Base-by-base conservation (phyloP, 2,888 invertebrate genomes). In the Patella depressa region DNA sequence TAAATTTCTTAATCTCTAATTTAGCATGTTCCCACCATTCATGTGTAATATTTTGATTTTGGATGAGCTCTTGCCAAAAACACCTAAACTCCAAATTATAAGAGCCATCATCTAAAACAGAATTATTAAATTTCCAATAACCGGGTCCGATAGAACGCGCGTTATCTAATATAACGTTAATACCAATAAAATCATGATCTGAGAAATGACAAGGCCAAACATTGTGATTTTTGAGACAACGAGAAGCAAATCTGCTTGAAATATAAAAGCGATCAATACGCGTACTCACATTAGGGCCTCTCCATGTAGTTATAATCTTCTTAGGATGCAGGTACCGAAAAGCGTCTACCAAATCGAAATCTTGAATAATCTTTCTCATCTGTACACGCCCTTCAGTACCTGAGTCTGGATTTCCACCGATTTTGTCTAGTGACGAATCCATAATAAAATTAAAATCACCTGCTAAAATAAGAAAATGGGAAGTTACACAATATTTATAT, bases 141-240 rank as follows among this genome's bases (percentile, higher is more conserved):
- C 65, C 59, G 14, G 59, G 59, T n/a, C 59, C 59, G 17, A 14
- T 59, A 15, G 59, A 59, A 55, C 55, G 55, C 17, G 55, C 12
- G 55, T 55, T 55, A 17, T 55, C 17, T 17, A 55, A 55, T 55
- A 12, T 12, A 55, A 55, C 55, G 17, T 12, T 55, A 55, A 55
- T 55, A 55, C 55, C 55, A 17, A 55, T 55, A 55, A 55, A 55
- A 55, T 55, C 57, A 57, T 57, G 57, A n/a, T 57, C 57, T n/a
- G 57, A 57, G n/a, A 57, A 57, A 57, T 57, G 57, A 57, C 57
- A 57, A 57, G 57, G 57, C 57, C 57, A 57, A 57, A 57, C 57
- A 4, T 14, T 57, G 57, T 57, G 57, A 17, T 57, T n/a, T 17
- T 17, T 57, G n/a, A 57, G 57, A n/a, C 57, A 17, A n/a, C 7